These are phyloP conservation scores for Holotrichia oblita DNA, from an alignment of 1,140 invertebrate species.

Conservation along the genomic window DNA sequence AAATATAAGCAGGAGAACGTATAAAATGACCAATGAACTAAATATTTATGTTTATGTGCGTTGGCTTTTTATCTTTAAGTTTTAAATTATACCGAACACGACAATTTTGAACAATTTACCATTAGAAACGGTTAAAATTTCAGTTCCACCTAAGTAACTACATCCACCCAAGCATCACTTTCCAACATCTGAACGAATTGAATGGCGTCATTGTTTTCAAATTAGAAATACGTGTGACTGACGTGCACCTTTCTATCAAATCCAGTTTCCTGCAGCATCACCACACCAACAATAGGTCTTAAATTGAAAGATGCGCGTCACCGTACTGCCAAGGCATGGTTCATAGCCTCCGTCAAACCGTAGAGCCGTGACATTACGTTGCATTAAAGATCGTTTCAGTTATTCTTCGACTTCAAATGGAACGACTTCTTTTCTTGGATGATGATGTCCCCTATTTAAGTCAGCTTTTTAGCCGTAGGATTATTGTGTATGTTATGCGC, in stretches of 20 bases:
- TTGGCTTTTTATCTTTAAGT: too few species aligned
- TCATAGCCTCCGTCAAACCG: not conserved
- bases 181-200: too few species aligned
- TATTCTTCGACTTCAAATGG: not conserved
- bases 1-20: too few species aligned
- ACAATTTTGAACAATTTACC: too few species aligned
- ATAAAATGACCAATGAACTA: too few species aligned
- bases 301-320: conserved; percentile 13
- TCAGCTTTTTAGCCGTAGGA: not conserved
- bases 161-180: too few species aligned
- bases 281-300: not conserved
- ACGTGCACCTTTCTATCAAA: not conserved
- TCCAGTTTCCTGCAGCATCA: not conserved
- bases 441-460: not conserved
- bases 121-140: too few species aligned
- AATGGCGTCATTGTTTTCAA: conserved; percentile 1
- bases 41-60: too few species aligned
- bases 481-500: not conserved
- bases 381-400: not conserved
- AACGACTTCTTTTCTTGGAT: not conserved
- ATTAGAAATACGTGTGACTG: conserved; percentile 11
- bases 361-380: not conserved
- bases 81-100: too few species aligned
- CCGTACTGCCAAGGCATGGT: too few species aligned
- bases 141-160: too few species aligned